Base-by-base conservation (phyloP, 2,888 invertebrate genomes). In the Campaea margaritaria region DNA sequence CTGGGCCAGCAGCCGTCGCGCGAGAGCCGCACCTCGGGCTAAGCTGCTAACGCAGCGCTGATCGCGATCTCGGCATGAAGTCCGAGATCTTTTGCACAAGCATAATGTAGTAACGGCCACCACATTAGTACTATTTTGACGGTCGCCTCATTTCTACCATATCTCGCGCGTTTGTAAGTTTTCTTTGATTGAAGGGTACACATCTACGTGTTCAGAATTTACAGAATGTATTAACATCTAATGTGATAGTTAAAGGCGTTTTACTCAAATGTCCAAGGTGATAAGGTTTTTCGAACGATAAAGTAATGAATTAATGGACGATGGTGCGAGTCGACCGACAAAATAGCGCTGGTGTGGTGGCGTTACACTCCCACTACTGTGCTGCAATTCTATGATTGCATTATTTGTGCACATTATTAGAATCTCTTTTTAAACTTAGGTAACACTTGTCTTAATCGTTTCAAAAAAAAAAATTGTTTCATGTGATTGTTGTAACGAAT, bases 81-180 rank as follows among this genome's bases (percentile, higher is more conserved):
- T 0, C n/a, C 36, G 12, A 10, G 36, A 36, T n/a, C 31, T 31
- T 9, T 44, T 13, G 13, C n/a, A 13, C 4, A 44, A 56, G 7
- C 11, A 38, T 46, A 15, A n/a, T n/a, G n/a, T 46, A 34, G 21
- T 15, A 15, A 16, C 5, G 12, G 46, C 34, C 46, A 45, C 45
- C 45, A 13, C 31, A 46, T 34, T 34, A 2, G 15, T 34, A 11
- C 34, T 7, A 46, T 34, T 46, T 15, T 15, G 14, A 15, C 11
- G 14, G 15, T 34, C 12, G 15, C 34, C 8, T n/a, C 5, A 7
- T 14, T 41, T 16, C 11, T 42, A 38, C 3, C 2, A 1, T 39
- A 4, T 42, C 39, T 8, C 14, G 14, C 14, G 14, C 14, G 36
- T 12, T 36, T 36, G 36, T 31, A 9, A 3, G 31, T 31, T 31